Percentiles rank a stretch among this genome's conserved stretches.
Evolutionary conservation across 2,113 vertebrate species (phyloP).

Genomic region (Paraplagusia blochii): DNA sequence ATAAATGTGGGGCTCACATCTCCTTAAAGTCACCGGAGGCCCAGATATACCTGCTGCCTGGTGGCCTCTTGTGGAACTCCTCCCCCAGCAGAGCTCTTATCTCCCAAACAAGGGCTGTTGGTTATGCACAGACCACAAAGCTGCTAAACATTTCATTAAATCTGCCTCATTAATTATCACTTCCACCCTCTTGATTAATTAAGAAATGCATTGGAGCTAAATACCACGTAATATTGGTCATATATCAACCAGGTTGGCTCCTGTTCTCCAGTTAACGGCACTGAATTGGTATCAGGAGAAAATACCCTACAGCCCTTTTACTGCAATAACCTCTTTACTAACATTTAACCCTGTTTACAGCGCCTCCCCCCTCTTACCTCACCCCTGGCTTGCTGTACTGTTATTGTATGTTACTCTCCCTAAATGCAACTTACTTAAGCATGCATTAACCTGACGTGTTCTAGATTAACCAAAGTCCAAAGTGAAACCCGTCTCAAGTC

Average conservation of each 20-base stretch:
- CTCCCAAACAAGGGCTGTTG: slow-evolving; percentile 83
- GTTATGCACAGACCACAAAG: slow-evolving; percentile 61
- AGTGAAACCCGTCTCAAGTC: slow-evolving; percentile 73
- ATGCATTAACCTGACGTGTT: slow-evolving; percentile 83
- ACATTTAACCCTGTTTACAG: slow-evolving; percentile 38
- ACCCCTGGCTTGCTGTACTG: slow-evolving; percentile 84
- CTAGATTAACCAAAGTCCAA: slow-evolving; percentile 84
- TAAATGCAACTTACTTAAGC: slow-evolving; percentile 99
- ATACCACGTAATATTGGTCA: slow-evolving; percentile 46
- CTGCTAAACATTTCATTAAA: slow-evolving; percentile 40
- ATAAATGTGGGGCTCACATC: slow-evolving; percentile 37
- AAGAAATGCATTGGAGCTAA: slow-evolving; percentile 18
- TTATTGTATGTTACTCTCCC: slow-evolving; percentile 89
- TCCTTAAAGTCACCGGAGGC: slow-evolving; percentile 19
- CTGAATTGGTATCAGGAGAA: slow-evolving; percentile 44
- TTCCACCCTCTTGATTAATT: slow-evolving; percentile 48
- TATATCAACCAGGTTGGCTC: slow-evolving; percentile 41
- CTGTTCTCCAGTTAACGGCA: slow-evolving; percentile 25
- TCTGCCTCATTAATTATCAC: slow-evolving; percentile 36
- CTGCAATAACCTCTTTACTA: slow-evolving; percentile 53
- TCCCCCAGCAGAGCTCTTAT: slow-evolving; percentile 60
- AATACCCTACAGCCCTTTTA: slow-evolving; percentile 69
- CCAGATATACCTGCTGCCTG: slow-evolving; percentile 15
- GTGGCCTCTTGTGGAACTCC: slow-evolving; percentile 85
- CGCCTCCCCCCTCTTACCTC: slow-evolving; percentile 29